Evolutionary conservation across 2,797 vertebrate genomes (phyloP).

Genomic region (Hydrophis major): DNA sequence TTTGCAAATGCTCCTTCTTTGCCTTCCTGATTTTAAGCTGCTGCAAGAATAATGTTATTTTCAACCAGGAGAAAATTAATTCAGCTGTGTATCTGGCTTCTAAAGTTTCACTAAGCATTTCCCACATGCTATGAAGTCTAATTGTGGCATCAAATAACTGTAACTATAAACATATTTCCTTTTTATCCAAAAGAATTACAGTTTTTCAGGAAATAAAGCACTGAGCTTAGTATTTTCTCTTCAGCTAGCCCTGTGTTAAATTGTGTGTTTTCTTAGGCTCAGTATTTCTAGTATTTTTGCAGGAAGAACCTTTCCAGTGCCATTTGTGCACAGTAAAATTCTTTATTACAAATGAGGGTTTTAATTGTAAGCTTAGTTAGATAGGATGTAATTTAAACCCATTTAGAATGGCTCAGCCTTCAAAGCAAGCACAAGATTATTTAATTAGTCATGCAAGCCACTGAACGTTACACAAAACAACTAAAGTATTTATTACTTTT

Average conservation of each 20-base stretch:
- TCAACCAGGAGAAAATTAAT: neutral
- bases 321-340: constrained; percentile 59
- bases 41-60: neutral
- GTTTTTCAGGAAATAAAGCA: neutral
- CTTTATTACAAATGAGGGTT: constrained; percentile 65
- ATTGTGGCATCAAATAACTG: neutral
- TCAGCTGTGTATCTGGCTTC: neutral
- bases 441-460: constrained; percentile 70
- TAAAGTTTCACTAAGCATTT: constrained; percentile 1
- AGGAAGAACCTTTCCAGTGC: constrained; percentile 32
- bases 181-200: neutral
- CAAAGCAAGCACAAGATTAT: constrained; percentile 68
- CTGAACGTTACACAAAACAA: constrained; percentile 60
- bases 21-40: neutral
- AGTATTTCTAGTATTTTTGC: constrained; percentile 33
- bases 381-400: constrained; percentile 70
- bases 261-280: constrained; percentile 3
- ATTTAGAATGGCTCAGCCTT: constrained; percentile 70
- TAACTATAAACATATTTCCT: neutral
- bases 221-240: neutral
- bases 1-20: neutral
- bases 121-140: neutral
- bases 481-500: constrained; percentile 69
- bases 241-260: neutral
- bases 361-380: constrained; percentile 69